Conservation (phyloP, 2,888 invertebrate species). For the Coleophora flavipennella region DNA sequence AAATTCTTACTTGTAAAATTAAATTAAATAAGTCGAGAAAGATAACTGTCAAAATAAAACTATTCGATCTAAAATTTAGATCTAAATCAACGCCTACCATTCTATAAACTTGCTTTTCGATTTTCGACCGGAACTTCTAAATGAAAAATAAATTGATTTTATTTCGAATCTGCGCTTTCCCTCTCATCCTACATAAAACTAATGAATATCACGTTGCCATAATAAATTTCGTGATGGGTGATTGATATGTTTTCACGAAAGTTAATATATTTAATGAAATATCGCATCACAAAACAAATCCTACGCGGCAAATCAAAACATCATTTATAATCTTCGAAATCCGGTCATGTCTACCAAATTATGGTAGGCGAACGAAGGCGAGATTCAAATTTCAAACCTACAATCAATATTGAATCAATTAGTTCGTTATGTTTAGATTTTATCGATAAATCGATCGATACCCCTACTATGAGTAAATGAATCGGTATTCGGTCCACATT, state of each 20-base stretch:
- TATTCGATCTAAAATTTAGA: too few species aligned
- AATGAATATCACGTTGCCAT: neutral
- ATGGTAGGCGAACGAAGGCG: neutral
- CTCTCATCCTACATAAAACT: neutral
- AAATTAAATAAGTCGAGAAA: too few species aligned
- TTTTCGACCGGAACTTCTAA: too few species aligned
- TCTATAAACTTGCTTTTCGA: too few species aligned
- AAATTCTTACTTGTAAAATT: too few species aligned
- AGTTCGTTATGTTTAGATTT: neutral
- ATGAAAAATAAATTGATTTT: too few species aligned
- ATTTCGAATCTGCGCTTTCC: too few species aligned
- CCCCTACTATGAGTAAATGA: neutral
- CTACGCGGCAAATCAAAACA: neutral
- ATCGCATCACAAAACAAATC: neutral
- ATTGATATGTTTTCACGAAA: too few species aligned
- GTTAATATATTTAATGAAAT: neutral
- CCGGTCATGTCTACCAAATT: neutral
- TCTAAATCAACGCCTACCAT: too few species aligned
- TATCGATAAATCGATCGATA: constrained; percentile 3
- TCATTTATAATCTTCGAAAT: neutral
- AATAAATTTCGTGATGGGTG: too few species aligned
- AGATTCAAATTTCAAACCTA: neutral
- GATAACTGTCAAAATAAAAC: too few species aligned
- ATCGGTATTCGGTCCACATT: constrained; percentile 54
- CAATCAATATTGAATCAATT: neutral